Base-by-base conservation (phyloP, 1,140 invertebrate genomes). In the Aphelenchoides fujianensis region DNA sequence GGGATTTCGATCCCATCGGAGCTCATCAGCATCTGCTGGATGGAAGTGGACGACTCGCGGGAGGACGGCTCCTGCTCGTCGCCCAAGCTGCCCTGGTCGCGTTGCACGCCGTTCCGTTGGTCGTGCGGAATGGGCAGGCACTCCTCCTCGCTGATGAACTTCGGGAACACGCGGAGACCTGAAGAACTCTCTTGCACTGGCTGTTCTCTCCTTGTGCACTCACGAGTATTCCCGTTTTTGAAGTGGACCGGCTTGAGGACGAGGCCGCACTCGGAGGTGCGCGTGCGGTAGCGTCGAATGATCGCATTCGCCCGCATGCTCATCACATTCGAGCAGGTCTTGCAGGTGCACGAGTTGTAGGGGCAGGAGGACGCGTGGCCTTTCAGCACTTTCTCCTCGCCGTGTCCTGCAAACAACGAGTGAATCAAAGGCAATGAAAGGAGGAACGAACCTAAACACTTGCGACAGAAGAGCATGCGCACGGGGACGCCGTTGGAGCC, bases 261-360 rank as follows among this genome's bases (percentile, higher is more conserved):
- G n/a, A 83, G 61, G 5, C 81, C 81, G 53, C 81, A 83, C 31
- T 83, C 81, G 16, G 74, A 66, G 28, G 81, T 85, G 32, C 81
- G 62, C 9, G 81, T 85, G 28, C 81, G 72, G 54, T 83, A 82
- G 32, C 81, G 71, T 7, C 81, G 52, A 54, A 83, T 83, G 63
- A 83, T 83, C 3, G 81, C 81, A 66, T 83, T 83, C 3, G 81
- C 81, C 27, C 81, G 53, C 81, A 83, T 81, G 48, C 75, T 79
- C 81, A 83, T 83, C 27, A 83, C 81, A 75, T 83, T 83, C 35
- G 82, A 70, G 66, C 81, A 83, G 41, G 81, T 85, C 72, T 83
- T 83, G 68, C 81, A 83, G 7, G 75, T 72, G 63, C 81, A 83
- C 35, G 70, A 81, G 67, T 83, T 83, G 70, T 78, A 83, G n/a